Evolutionary conservation across 2,113 vertebrate species (phyloP), one percentile per base, ranked within the genome.

Genomic region (Calyptommatus sinebrachiatus): DNA sequence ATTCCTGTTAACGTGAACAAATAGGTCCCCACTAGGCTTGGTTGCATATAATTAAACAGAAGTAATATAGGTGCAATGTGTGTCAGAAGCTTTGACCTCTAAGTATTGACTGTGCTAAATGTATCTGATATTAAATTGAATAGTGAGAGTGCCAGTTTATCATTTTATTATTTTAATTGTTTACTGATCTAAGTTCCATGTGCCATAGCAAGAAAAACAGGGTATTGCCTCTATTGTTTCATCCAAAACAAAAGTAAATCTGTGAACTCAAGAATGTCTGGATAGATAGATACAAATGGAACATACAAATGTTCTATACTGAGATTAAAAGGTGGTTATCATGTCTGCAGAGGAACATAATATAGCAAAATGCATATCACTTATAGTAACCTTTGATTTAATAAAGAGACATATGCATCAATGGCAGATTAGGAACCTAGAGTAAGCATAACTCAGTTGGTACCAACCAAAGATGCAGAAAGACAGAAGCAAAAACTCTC

Each of bases 41-140:
- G 80, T 84, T 88, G 78, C 61, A 92, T 88, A 87, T 86, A 94
- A 91, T 92, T 89, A 91, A 89, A 81, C 61, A 71, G 69, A 73
- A 83, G 11, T 77, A 87, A 86, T 89, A 85, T 81, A 87, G 20
- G 0, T 87, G 62, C 81, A 8, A 65, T 83, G 76, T 84, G 85
- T 89, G 73, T 88, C 75, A 72, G 26, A 68, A 87, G 61, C 48
- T 87, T 83, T 88, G 31, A 79, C 66, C 72, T 83, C 70, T 46
- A 80, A 83, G 50, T 18, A 41, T 74, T 61, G 45, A 70, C 65
- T 7, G 14, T 5, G 1, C 7, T 77, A 45, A 50, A 28, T 65
- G 41, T 9, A 5, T 70, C 7, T 46, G 26, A 57, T 28, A 48
- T 72, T 63, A 71, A 14, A 20, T 78, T 78, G 16, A 78, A 69